Conservation (phyloP, 2,888 invertebrate species). For the Kryphioiulus occultus region DNA sequence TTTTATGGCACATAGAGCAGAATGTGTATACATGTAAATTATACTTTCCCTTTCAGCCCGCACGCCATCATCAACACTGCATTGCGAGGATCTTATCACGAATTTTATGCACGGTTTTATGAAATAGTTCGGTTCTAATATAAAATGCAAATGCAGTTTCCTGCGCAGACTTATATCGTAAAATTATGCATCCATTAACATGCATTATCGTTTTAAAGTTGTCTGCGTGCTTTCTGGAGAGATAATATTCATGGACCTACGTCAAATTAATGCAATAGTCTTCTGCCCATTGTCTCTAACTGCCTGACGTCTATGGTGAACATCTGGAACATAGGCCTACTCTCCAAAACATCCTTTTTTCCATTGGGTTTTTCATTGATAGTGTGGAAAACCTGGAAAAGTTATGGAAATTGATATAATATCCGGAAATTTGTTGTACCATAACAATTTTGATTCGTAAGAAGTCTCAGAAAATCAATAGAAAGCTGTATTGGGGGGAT, state of each 20-base stretch:
- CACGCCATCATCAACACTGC: background rate
- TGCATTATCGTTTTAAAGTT: background rate
- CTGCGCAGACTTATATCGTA: background rate
- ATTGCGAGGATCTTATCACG: background rate
- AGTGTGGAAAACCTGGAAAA: no score
- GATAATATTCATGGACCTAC: background rate
- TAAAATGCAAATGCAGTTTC: slow-evolving; percentile 24
- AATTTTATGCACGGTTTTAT: slow-evolving; percentile 6
- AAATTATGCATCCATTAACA: background rate
- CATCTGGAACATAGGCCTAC: no score
- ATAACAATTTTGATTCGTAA: no score
- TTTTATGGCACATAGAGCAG: background rate
- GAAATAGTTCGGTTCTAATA: slow-evolving; percentile 24
- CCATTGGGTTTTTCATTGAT: no score
- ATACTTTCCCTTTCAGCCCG: background rate
- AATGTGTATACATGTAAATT: background rate
- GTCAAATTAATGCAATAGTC: background rate
- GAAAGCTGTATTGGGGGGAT: no score
- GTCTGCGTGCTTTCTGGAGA: background rate
- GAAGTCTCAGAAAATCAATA: no score
- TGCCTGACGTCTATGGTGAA: no score
- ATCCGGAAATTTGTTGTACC: no score
- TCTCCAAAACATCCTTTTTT: no score
- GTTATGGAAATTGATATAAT: no score
- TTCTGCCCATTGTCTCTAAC: background rate